phyloP scores from a whole-genome alignment of 2,888 invertebrate species.

The Lasioglossum marginatum region DNA sequence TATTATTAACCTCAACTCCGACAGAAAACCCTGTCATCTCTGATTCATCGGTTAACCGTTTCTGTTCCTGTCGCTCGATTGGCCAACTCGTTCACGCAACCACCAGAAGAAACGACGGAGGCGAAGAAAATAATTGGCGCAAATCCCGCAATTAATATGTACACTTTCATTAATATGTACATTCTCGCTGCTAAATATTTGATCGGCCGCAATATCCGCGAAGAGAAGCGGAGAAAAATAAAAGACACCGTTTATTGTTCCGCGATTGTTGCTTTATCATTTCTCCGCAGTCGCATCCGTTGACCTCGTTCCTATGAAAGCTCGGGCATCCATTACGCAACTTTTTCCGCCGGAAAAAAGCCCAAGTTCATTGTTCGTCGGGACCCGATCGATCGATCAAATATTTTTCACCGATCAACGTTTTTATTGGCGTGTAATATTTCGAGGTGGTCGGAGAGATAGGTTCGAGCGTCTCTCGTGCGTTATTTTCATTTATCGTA shows the following conservation, averaged over 20 bases:
- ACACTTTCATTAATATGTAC: not conserved
- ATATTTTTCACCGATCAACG: not conserved
- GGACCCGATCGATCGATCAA: not conserved
- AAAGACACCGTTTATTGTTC: not conserved
- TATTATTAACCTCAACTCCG: too few species aligned
- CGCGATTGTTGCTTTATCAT: not conserved
- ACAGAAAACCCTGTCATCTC: too few species aligned
- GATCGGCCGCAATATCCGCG: not conserved
- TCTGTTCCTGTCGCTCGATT: not conserved
- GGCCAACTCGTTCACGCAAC: not conserved
- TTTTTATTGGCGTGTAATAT: not conserved
- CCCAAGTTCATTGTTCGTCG: conserved; percentile 6
- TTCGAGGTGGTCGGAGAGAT: not conserved
- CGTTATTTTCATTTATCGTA: not conserved
- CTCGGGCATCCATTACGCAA: conserved; percentile 7
- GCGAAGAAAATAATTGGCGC: not conserved
- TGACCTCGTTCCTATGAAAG: not conserved
- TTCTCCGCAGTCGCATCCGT: conserved; percentile 4
- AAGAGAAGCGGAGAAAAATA: not conserved
- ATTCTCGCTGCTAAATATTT: not conserved
- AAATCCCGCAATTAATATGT: not conserved
- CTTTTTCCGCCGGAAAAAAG: not conserved
- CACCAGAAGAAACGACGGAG: not conserved
- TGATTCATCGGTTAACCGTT: too few species aligned
- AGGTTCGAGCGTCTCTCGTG: not conserved